Percentiles rank a stretch among this genome's conserved stretches.
These are phyloP conservation scores for Cydia fagiglandana DNA, from an alignment of 1,140 invertebrate genomes.

Conservation along the genomic window DNA sequence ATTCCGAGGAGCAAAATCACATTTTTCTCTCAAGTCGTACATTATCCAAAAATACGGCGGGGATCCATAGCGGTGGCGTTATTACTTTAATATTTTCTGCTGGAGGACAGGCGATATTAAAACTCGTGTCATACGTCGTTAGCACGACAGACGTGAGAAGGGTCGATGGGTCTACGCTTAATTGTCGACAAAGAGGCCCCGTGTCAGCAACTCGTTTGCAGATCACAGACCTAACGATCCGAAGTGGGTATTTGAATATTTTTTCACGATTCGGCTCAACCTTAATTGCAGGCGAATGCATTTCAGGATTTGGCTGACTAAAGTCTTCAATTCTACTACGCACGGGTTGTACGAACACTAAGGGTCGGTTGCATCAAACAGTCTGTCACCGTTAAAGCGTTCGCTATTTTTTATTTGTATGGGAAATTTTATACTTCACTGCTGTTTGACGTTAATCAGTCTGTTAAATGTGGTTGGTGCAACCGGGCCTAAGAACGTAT, in stretches of 20 bases:
- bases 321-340: background rate
- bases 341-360: background rate
- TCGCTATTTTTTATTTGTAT: too few species aligned
- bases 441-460: too few species aligned
- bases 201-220: constrained; percentile 49
- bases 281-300: constrained; percentile 7
- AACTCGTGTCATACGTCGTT: constrained; percentile 31
- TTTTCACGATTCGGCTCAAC: background rate
- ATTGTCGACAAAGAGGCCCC: constrained; percentile 39
- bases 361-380: too few species aligned
- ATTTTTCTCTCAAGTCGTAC: constrained; percentile 16
- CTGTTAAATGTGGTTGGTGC: too few species aligned
- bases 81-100: constrained; percentile 29
- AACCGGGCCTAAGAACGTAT: too few species aligned
- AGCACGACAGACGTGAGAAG: constrained; percentile 38
- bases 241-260: constrained; percentile 25
- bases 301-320: background rate
- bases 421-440: too few species aligned
- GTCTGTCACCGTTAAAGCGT: too few species aligned
- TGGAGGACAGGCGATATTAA: constrained; percentile 31
- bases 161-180: constrained; percentile 45
- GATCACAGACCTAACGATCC: constrained; percentile 44
- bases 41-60: constrained; percentile 28
- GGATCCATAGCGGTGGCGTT: constrained; percentile 22
- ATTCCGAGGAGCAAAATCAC: constrained; percentile 6